Base-by-base conservation (phyloP, 2,797 vertebrate species). In the Coreius guichenoti region DNA sequence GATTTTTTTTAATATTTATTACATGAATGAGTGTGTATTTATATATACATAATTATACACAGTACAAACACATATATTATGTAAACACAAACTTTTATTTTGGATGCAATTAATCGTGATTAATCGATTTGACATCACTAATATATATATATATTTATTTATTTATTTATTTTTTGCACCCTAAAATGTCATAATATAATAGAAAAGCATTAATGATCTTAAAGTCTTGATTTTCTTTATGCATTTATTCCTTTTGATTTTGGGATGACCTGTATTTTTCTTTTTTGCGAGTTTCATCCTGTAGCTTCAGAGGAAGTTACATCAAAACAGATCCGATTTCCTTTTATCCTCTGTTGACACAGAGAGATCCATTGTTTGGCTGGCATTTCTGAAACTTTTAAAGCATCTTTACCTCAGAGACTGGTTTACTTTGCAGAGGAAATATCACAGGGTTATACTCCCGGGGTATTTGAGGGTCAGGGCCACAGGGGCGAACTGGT, bases 241-340 rank as follows among this genome's bases (percentile, higher is more conserved):
- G 43, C 13, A 56, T 78, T 77, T 43, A 61, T 43, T 45, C 76
- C 23, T n/a, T 78, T 78, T 26, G n/a, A 39, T 43, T 61, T 67
- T 4, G 61, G 26, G 29, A 31, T 21, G 39, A 49, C 19, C 43
- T 47, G 17, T 23, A 65, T 67, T 47, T 14, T 65, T 45, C 9
- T 45, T 67, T 39, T 80, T 31, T 67, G 78, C 19, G 26, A 21
- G 11, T 14, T 31, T 47, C 58, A 16, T 29, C 58, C 6, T 6
- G 5, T 61, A 80, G 23, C 78, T 54, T 68, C 45, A 51, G 19
- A 68, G 21, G 61, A 80, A 80, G 61, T 79, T 65, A 21, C 79
- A 68, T 80, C 43, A 80, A 80, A 80, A 47, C 76, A 61, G 75
- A 54, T 81, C 45, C 47, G 4, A 51, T 81, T 68, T 69, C 79